Percentiles rank a stretch among this genome's conserved stretches.
phyloP scores from a whole-genome alignment of 2,888 invertebrate genomes.

The Hoplodrina blanda region DNA sequence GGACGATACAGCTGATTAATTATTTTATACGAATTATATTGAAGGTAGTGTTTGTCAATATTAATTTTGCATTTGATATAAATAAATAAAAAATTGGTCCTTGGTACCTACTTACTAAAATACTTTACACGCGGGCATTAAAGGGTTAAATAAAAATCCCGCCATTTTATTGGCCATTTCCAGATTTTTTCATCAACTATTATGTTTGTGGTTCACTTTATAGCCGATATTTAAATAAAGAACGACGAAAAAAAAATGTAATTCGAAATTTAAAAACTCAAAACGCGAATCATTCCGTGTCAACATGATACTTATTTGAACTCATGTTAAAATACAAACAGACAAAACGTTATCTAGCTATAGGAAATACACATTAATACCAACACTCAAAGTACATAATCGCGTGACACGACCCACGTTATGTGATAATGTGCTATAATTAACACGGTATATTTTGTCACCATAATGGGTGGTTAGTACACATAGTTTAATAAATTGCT shows the following conservation, averaged over 20 bases:
- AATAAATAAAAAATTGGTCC: too few species aligned
- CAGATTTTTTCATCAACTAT: too few species aligned
- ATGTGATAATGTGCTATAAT: constrained; percentile 72
- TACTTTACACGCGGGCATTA: background rate
- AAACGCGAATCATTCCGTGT: too few species aligned
- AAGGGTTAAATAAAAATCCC: background rate
- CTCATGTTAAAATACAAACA: background rate
- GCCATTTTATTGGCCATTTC: background rate
- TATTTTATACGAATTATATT: background rate
- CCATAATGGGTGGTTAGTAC: constrained; percentile 31
- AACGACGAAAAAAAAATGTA: too few species aligned
- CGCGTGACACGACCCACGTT: constrained; percentile 68
- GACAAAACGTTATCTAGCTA: background rate
- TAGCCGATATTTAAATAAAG: too few species aligned
- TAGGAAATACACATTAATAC: constrained; percentile 28
- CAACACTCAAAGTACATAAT: constrained; percentile 56
- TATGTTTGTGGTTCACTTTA: too few species aligned
- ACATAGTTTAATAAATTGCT: constrained; percentile 49
- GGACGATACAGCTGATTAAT: constrained; percentile 25
- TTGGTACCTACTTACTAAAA: background rate
- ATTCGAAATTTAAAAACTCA: too few species aligned
- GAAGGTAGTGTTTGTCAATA: background rate
- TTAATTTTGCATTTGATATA: background rate
- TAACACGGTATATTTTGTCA: constrained; percentile 63
- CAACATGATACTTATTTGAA: background rate